Evolutionary conservation across 2,888 invertebrate species (phyloP).

Genomic region (Orchestes rusci): DNA sequence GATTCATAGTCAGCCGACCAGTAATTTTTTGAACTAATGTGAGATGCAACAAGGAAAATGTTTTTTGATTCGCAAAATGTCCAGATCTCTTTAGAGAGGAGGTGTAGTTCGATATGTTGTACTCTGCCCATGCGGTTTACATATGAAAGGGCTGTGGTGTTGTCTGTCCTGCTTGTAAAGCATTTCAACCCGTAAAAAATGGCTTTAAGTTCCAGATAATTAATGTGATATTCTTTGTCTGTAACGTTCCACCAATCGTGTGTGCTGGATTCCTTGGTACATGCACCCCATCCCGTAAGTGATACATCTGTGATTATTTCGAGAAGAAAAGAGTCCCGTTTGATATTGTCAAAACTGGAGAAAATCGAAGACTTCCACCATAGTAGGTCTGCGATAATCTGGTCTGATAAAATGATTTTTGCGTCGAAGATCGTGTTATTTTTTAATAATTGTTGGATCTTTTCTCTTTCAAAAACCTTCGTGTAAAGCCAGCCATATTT

Average conservation of each 20-base stretch:
- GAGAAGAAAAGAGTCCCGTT: neutral
- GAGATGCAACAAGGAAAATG: neutral
- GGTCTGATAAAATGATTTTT: neutral
- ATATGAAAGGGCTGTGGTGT: neutral
- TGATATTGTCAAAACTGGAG: too few species aligned
- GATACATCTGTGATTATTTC: conserved; percentile 1
- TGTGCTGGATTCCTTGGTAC: neutral
- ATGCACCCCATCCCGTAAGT: neutral
- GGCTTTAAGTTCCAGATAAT: conserved; percentile 2
- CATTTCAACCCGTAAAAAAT: conserved; percentile 1
- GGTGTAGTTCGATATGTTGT: neutral
- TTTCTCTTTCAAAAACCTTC: neutral
- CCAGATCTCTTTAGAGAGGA: neutral
- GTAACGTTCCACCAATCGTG: conserved; percentile 1
- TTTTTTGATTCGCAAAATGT: neutral
- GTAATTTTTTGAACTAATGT: neutral
- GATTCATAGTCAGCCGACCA: neutral
- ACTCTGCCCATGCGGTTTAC: neutral
- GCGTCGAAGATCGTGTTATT: neutral
- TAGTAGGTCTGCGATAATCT: neutral
- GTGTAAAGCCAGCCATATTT: neutral
- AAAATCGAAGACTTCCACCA: too few species aligned
- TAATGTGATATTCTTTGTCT: conserved; percentile 1
- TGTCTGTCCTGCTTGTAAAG: neutral
- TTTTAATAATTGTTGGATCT: neutral